Percentiles rank a stretch among this genome's conserved stretches.
These are phyloP conservation scores for Troides helena DNA, from an alignment of 2,888 invertebrate genomes.

Conservation along the genomic window DNA sequence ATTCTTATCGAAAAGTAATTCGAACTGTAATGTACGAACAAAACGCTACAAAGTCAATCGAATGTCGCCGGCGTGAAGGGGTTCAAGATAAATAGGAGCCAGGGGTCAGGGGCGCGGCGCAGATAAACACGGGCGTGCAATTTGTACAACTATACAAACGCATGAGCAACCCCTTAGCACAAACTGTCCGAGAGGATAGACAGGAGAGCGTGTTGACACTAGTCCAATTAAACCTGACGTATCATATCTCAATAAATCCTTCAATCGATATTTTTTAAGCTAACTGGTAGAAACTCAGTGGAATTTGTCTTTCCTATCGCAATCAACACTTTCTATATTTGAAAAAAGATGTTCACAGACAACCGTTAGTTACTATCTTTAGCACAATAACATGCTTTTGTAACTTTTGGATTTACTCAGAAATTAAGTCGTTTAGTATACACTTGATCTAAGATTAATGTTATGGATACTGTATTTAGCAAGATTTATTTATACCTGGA, in stretches of 20 bases:
- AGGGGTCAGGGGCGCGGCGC: conserved; percentile 57
- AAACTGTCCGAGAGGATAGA: conserved; percentile 19
- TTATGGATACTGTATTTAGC: no score
- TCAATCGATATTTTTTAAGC: no score
- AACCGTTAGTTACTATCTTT: no score
- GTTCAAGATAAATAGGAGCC: conserved; percentile 72
- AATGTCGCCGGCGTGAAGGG: conserved; percentile 61
- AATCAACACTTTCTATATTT: no score
- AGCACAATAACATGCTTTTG: no score
- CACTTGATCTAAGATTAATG: no score
- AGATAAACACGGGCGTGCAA: conserved; percentile 76
- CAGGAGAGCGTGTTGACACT: conserved; percentile 1
- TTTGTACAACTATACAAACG: conserved; percentile 74
- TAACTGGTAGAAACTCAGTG: no score
- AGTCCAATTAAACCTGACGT: conserved; percentile 17
- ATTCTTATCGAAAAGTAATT: conserved; percentile 26
- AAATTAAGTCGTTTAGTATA: no score
- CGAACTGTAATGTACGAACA: conserved; percentile 44
- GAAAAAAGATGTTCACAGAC: no score
- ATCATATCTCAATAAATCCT: neutral
- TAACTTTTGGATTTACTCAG: no score
- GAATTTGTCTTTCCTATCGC: no score
- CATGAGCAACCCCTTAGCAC: conserved; percentile 49
- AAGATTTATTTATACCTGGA: no score
- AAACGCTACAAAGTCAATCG: conserved; percentile 69